These are phyloP conservation scores for Neodontobutis hainanensis DNA, from an alignment of 2,113 vertebrate genomes.

Conservation along the genomic window DNA sequence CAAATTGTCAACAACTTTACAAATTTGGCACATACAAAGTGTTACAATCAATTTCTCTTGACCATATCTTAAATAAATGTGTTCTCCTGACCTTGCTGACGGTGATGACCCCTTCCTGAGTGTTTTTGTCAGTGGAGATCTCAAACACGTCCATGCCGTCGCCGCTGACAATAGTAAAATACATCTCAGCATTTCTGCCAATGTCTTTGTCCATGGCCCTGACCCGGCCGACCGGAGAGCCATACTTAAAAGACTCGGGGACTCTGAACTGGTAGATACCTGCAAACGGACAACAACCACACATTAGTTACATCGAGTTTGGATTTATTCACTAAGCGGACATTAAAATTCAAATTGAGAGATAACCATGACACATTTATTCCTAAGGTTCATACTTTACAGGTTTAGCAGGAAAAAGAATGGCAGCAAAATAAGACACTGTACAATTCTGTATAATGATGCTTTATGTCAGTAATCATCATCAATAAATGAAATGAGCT, in stretches of 20 bases:
- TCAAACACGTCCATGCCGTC: slow-evolving; percentile 90
- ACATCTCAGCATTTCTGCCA: slow-evolving; percentile 88
- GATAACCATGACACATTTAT: too few species aligned
- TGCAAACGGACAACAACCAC: slow-evolving; percentile 48
- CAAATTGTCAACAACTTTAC: too few species aligned
- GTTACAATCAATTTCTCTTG: too few species aligned
- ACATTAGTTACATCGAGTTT: not conserved
- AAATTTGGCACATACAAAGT: too few species aligned
- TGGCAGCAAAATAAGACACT: too few species aligned
- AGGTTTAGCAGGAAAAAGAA: too few species aligned
- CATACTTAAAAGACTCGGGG: slow-evolving; percentile 80
- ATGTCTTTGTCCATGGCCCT: slow-evolving; percentile 87
- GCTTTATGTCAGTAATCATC: too few species aligned
- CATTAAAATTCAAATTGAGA: too few species aligned
- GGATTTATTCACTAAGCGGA: not conserved
- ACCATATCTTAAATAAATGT: too few species aligned
- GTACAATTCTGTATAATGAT: too few species aligned
- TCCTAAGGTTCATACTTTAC: too few species aligned
- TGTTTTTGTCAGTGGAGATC: slow-evolving; percentile 85
- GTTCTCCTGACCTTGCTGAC: slow-evolving; percentile 84
- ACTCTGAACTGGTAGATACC: slow-evolving; percentile 90
- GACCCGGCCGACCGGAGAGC: slow-evolving; percentile 84
- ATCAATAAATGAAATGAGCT: too few species aligned
- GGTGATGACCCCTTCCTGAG: slow-evolving; percentile 90
- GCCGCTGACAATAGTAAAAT: slow-evolving; percentile 87